These are phyloP conservation scores for Drosophila tropicalis DNA, from an alignment of 1,140 invertebrate species.

Conservation along the genomic window DNA sequence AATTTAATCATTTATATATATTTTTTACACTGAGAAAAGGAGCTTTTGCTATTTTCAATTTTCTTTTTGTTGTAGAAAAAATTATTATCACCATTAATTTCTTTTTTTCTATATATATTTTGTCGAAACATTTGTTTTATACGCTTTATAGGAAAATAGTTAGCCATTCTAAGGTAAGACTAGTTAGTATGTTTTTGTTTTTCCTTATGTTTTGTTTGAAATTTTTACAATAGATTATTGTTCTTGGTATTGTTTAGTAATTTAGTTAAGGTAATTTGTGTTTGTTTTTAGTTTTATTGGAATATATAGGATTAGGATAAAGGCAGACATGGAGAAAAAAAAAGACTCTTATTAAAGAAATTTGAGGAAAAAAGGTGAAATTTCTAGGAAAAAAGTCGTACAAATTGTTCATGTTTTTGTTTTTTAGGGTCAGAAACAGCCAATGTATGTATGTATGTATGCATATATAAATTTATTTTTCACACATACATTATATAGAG, in stretches of 20 bases:
- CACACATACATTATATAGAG: constrained; percentile 38
- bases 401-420: constrained; percentile 4
- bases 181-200: constrained; percentile 38
- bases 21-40: constrained; percentile 65
- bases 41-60: constrained; percentile 26
- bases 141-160: constrained; percentile 73
- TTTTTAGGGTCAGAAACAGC: constrained; percentile 45
- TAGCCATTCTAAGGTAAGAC: constrained; percentile 73
- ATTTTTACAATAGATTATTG: constrained; percentile 81
- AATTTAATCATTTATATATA: constrained; percentile 30
- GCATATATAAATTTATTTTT: neutral
- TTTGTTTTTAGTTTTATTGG: constrained; percentile 33
- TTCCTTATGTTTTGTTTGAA: constrained; percentile 41
- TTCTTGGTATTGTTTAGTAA: constrained; percentile 76
- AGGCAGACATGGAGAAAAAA: constrained; percentile 37
- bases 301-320: constrained; percentile 6
- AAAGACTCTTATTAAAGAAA: constrained; percentile 11
- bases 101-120: constrained; percentile 27
- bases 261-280: constrained; percentile 38
- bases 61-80: constrained; percentile 64
- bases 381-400: neutral
- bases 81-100: constrained; percentile 64
- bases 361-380: constrained; percentile 6
- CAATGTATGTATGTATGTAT: constrained; percentile 28
- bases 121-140: constrained; percentile 47